Base-by-base conservation (phyloP, 2,888 invertebrate species). In the Phortica okadai region DNA sequence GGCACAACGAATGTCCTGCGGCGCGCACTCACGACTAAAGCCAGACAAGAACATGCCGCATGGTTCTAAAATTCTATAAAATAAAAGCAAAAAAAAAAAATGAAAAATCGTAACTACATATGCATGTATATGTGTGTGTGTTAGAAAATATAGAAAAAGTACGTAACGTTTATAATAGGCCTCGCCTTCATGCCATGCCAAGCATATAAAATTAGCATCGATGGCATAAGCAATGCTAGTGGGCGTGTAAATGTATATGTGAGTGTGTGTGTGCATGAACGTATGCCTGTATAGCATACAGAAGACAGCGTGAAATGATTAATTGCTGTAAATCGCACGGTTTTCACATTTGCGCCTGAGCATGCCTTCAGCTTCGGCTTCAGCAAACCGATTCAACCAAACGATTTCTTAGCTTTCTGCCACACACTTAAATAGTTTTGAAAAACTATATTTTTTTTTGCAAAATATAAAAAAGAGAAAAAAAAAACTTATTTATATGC, bases 121-220 rank as follows among this genome's bases (percentile, higher is more conserved):
- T 21, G 7, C 6, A 21, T n/a, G n/a, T 16, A 4, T 59, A 6
- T 21, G 59, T n/a, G n/a, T 21, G 7, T 21, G 59, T 59, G 16
- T 11, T 16, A 8, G 16, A 10, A 59, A 59, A n/a, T 16, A n/a
- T 59, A 11, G 16, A 59, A 59, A 66, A 66, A 66, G 66, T 25
- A 66, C 41, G 33, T 41, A 41, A 21, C 33, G 66, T 41, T 14
- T 8, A 16, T 10, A 66, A 66, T 11, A 33, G 66, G 41, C 66
- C 14, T 66, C 2, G 10, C 16, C 10, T n/a, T 16, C 7, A 16
- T 62, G 62, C 62, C 50, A 50, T 21, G 62, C 62, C 66, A 16
- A 10, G 66, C 66, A 66, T 66, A 66, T 66, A 41, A 42, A 66
- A 66, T 66, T 66, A 66, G 66, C 66, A 66, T 66, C 33, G 66